phyloP scores from a whole-genome alignment of 1,140 invertebrate genomes.

The Apis mellifera region DNA sequence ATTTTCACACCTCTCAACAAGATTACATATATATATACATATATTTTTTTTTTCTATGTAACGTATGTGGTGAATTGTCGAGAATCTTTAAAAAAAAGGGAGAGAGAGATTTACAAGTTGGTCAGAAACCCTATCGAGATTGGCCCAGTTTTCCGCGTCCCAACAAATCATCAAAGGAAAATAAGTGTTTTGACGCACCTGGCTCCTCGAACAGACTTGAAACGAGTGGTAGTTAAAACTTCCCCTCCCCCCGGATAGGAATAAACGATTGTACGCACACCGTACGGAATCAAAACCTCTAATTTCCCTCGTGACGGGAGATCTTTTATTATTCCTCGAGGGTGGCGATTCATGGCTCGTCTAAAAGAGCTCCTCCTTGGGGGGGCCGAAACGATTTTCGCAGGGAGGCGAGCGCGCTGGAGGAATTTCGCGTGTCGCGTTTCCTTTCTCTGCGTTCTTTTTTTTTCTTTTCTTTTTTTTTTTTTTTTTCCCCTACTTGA shows the following conservation, averaged over 20 bases:
- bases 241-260: constrained; percentile 53
- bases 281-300: constrained; percentile 71
- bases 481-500: too few relatives aligned
- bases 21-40: background rate
- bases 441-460: constrained; percentile 36
- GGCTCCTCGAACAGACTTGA: constrained; percentile 42
- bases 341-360: constrained; percentile 37
- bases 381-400: constrained; percentile 38
- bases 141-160: constrained; percentile 35
- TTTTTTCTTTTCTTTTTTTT: too few relatives aligned
- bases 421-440: constrained; percentile 55
- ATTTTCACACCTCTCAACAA: background rate
- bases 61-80: background rate
- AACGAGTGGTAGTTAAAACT: constrained; percentile 53
- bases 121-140: constrained; percentile 22
- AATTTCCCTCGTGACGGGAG: constrained; percentile 77
- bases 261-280: constrained; percentile 59
- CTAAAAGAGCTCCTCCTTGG: constrained; percentile 36
- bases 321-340: constrained; percentile 60
- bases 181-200: constrained; percentile 53
- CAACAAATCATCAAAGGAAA: constrained; percentile 39
- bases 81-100: background rate
- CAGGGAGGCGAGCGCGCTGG: constrained; percentile 26
- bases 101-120: constrained; percentile 21
- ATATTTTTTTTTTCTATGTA: background rate